phyloP scores from a whole-genome alignment of 2,113 vertebrate species.

The Mesitornis unicolor region DNA sequence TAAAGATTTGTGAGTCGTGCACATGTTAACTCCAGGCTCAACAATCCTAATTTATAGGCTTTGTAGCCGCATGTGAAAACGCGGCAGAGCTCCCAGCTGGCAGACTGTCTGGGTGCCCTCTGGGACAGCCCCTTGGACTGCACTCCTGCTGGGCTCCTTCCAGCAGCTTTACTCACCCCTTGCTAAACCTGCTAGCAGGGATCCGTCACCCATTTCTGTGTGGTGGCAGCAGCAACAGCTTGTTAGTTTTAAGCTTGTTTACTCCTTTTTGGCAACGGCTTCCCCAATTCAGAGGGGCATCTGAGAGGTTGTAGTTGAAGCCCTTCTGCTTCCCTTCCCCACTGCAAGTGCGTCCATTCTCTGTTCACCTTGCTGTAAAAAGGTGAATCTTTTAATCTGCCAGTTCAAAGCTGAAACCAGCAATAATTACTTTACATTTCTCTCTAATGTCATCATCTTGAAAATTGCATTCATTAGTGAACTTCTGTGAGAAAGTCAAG shows the following conservation, averaged over 20 bases:
- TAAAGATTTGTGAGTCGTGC: background rate
- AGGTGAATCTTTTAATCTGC: background rate
- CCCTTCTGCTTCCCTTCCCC: background rate
- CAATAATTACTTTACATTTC: background rate
- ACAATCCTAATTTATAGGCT: background rate
- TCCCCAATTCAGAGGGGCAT: background rate
- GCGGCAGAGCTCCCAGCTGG: conserved; percentile 21
- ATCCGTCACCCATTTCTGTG: background rate
- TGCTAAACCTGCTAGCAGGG: conserved; percentile 39
- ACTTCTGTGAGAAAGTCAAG: background rate
- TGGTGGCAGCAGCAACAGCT: background rate
- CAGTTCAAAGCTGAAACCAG: background rate
- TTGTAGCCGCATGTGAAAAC: background rate
- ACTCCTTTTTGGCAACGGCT: background rate
- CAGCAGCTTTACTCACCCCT: conserved; percentile 29
- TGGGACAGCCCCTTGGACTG: conserved; percentile 16
- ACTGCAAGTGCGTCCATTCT: background rate
- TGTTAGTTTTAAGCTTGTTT: background rate
- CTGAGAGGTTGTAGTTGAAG: background rate
- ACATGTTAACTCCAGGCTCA: background rate
- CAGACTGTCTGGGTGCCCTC: background rate
- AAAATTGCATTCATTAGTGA: background rate
- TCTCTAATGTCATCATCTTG: background rate
- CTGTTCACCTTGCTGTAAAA: background rate
- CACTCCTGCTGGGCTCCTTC: background rate